phyloP scores from a whole-genome alignment of 2,888 invertebrate genomes.

The Nymphalis c-album region DNA sequence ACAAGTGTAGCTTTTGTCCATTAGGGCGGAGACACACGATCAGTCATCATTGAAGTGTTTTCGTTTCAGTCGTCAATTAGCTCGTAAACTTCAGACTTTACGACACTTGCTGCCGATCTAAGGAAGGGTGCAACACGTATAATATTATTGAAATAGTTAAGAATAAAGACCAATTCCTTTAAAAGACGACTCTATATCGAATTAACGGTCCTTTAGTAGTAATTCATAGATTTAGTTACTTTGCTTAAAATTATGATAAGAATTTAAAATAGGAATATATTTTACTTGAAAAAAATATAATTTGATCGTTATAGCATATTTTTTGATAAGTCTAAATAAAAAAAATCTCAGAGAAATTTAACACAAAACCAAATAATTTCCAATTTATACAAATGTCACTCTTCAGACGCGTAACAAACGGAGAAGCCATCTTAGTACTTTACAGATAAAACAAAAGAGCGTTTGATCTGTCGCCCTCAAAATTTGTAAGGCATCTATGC shows the following conservation, averaged over 20 bases:
- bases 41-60: slow-evolving; percentile 49
- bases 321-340: too few relatives aligned
- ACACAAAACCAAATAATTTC: not conserved
- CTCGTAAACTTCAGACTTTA: slow-evolving; percentile 55
- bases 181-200: not conserved
- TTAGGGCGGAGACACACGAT: slow-evolving; percentile 50
- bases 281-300: too few relatives aligned
- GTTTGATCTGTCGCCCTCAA: slow-evolving; percentile 67
- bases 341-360: not conserved
- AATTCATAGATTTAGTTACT: too few relatives aligned
- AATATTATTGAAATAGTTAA: slow-evolving; percentile 27
- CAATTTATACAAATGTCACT: slow-evolving; percentile 9
- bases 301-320: too few relatives aligned
- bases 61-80: slow-evolving; percentile 50
- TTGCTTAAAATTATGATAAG: too few relatives aligned
- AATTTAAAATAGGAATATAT: too few relatives aligned
- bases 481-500: slow-evolving; percentile 51
- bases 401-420: slow-evolving; percentile 20
- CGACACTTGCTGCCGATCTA: slow-evolving; percentile 52
- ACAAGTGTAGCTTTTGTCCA: slow-evolving; percentile 17
- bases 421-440: slow-evolving; percentile 32
- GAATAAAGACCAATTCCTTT: not conserved
- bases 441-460: slow-evolving; percentile 68
- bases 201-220: too few relatives aligned
- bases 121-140: slow-evolving; percentile 20